phyloP scores from a whole-genome alignment of 2,888 invertebrate species.

The Tolmerus cingulatus region DNA sequence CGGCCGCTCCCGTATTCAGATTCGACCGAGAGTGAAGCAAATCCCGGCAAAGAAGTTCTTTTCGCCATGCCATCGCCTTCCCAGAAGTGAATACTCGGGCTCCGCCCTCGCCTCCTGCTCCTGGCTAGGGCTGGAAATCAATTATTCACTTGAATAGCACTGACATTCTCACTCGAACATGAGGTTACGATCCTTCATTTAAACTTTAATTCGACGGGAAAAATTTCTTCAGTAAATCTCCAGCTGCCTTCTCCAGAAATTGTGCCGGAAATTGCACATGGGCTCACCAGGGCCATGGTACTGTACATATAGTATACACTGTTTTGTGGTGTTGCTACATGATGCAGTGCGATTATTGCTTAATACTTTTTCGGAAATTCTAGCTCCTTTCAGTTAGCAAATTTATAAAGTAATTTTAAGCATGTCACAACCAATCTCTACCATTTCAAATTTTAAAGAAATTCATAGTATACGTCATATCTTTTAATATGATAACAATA shows the following conservation, averaged over 20 bases:
- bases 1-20: not conserved
- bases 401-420: too few relatives aligned
- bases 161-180: not conserved
- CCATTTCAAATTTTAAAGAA: too few relatives aligned
- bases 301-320: too few relatives aligned
- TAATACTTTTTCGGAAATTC: not conserved
- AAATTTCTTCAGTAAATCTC: not conserved
- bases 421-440: too few relatives aligned
- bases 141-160: conserved; percentile 20
- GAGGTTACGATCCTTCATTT: not conserved
- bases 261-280: not conserved
- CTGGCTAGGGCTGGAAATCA: not conserved
- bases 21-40: not conserved
- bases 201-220: not conserved
- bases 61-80: not conserved
- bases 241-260: not conserved
- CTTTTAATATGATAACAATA: too few relatives aligned
- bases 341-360: not conserved
- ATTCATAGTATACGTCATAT: too few relatives aligned
- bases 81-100: not conserved
- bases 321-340: not conserved
- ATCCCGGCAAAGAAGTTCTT: not conserved
- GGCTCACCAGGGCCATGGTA: not conserved
- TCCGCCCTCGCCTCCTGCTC: not conserved
- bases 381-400: not conserved